Evolutionary conservation across 2,888 invertebrate species (phyloP), one percentile per base, ranked within the genome.

Genomic region (Terebella lapidaria): DNA sequence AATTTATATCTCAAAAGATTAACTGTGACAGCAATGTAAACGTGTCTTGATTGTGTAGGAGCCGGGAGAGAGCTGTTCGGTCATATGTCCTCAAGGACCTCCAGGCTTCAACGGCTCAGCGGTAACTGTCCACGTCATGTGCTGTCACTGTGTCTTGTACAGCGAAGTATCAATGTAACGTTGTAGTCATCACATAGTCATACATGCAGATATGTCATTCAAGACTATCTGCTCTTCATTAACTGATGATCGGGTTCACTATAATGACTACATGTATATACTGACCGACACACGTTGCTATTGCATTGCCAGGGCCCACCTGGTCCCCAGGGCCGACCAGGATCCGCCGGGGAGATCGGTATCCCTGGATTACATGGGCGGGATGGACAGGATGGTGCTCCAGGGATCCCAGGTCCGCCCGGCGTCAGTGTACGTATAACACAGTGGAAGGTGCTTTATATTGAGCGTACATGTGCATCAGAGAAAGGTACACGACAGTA

Each of bases 21-120:
- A n/a, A n/a, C n/a, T n/a, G n/a, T n/a, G n/a, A n/a, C n/a, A n/a
- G n/a, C n/a, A n/a, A n/a, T n/a, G n/a, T n/a, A n/a, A n/a, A n/a
- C n/a, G n/a, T n/a, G n/a, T n/a, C n/a, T n/a, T n/a, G n/a, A n/a
- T n/a, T n/a, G n/a, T n/a, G n/a, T 35, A 35, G 42, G n/a, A n/a
- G 10, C 42, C 42, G n/a, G 53, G 10, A 4, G 53, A 53, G 27
- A 26, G 28, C 27, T 53, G 53, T 28, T 15, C 5, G 4, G 22
- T 53, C 15, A 22, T 53, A 18, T 53, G 53, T 28, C 53, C 53
- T 18, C 26, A 27, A 15, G 53, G 53, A 27, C 53, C 53, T 15
- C 53, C 53, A 15, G 53, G 53, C 5, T 27, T 25, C 4, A 53
- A 53, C 22, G 53, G 53, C 10, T 18, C 15, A 10, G 5, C 4